Conservation (phyloP, 1,140 invertebrate species). For the Eurosta solidaginis region DNA sequence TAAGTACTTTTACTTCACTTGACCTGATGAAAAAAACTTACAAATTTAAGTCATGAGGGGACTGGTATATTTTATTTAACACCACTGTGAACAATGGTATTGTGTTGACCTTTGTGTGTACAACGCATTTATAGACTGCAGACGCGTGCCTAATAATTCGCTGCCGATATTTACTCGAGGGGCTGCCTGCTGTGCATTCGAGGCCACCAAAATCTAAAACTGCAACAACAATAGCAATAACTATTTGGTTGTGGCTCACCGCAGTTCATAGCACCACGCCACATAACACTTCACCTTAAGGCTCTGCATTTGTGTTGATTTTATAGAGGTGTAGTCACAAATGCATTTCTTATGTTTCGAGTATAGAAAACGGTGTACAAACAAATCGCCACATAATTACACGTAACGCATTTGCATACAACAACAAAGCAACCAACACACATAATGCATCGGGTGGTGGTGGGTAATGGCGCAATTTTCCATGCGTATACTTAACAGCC, state of each 20-base stretch:
- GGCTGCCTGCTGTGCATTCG: constrained; percentile 14
- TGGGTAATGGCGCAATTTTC: too few species aligned
- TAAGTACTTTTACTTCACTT: too few species aligned
- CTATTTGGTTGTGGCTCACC: neutral
- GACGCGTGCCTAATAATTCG: constrained; percentile 10
- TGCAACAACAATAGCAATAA: neutral
- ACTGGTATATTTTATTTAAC: too few species aligned
- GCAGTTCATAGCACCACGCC: neutral
- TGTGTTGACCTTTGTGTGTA: too few species aligned
- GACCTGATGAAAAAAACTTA: too few species aligned
- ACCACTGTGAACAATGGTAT: too few species aligned
- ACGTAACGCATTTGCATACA: constrained; percentile 4
- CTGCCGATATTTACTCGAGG: neutral
- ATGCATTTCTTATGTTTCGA: constrained; percentile 12
- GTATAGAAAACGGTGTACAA: neutral
- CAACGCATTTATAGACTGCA: too few species aligned
- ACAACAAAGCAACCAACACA: neutral
- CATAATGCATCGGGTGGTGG: neutral
- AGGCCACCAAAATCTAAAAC: neutral
- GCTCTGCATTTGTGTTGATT: neutral
- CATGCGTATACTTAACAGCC: too few species aligned
- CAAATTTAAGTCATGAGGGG: too few species aligned
- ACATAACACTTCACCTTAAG: neutral
- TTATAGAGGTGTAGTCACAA: neutral
- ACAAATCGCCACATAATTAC: constrained; percentile 19